Conservation (phyloP, 2,888 invertebrate species). For the Nephrotoma flavescens region DNA sequence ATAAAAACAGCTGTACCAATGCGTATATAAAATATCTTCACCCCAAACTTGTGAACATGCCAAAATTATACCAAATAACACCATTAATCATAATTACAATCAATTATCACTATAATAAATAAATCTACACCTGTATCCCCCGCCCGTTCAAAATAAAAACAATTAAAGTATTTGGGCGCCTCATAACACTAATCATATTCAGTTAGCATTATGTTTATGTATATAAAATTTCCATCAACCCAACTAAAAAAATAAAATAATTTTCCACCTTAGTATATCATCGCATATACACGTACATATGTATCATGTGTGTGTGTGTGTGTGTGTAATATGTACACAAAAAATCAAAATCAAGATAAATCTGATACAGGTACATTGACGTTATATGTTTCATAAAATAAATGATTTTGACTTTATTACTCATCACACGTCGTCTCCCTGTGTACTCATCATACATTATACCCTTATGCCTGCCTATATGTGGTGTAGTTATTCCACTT, state of each 20-base stretch:
- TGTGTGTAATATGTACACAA: neutral
- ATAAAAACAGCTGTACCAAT: too few species aligned
- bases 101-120: neutral
- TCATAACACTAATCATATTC: neutral
- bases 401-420: neutral
- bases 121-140: neutral
- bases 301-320: neutral
- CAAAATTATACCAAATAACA: neutral
- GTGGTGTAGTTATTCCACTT: neutral
- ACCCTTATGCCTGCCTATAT: neutral
- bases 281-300: neutral
- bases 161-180: neutral
- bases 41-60: too few species aligned
- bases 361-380: neutral
- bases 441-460: neutral
- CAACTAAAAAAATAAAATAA: neutral
- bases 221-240: neutral
- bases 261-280: neutral
- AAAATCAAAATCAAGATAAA: neutral
- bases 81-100: neutral
- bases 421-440: neutral
- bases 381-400: neutral
- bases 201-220: neutral
- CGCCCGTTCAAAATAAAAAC: neutral
- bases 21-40: too few species aligned